Base-by-base conservation (phyloP, 92 coral and sea anemone species). In the Siderastrea radians region DNA sequence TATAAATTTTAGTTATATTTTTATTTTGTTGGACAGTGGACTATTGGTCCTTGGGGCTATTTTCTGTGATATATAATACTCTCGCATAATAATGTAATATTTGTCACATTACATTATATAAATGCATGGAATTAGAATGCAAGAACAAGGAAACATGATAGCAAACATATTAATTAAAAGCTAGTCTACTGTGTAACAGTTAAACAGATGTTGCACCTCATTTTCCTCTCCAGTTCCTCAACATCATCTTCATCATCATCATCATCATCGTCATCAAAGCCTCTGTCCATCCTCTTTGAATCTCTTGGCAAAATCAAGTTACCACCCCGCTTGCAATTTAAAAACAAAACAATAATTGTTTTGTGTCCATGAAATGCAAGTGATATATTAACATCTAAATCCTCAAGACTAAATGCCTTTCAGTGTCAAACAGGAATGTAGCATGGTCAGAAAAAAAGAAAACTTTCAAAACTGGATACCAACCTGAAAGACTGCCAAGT, bases 201-300 rank as follows among this genome's bases (percentile, higher is more conserved):
- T 46, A 58, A 45, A 2, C 19, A 68, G 7, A 62, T 66, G 3
- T 4, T 2, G 13, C 43, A 89, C 92, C 84, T 89, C 8, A 89
- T 89, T 77, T 83, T 89, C 19, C 91, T 80, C 64, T 93, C 91
- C 14, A 93, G 83, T 86, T 93, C 95, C 15, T 86, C 93, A 5
- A 90, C 86, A 64, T 93, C 95, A 93, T 90, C 95, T 79, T 90
- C 93, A 77, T 90, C 93, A 17, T 93, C 91, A 82, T 86, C 77
- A 51, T 93, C 91, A 68, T 82, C 87, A 14, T 82, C 91, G 46
- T 88, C 89, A 69, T 89, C 87, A 19, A 74, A 71, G 47, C 75
- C 58, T 74, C 79, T 85, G 55, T 81, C 12, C 2, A 89, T 71
- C 57, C 85, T 68, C 72, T 80, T 92, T 3, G 85, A 81, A 11